phyloP scores from a whole-genome alignment of 1,140 invertebrate genomes.

The Chelonus insularis region DNA sequence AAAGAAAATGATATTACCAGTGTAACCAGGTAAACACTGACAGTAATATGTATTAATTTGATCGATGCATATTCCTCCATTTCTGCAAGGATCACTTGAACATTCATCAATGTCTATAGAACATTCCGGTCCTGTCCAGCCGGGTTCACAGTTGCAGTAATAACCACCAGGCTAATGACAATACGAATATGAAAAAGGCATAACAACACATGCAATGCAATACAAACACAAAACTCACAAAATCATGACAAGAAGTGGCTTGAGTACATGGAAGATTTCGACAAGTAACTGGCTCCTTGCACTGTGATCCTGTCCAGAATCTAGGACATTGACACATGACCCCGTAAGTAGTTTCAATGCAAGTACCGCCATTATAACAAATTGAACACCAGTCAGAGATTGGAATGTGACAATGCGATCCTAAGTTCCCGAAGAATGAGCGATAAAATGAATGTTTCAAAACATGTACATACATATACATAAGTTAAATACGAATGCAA shows the following conservation, averaged over 20 bases:
- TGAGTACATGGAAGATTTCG: slow-evolving; percentile 63
- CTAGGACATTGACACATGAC: slow-evolving; percentile 61
- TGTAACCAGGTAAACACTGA: slow-evolving; percentile 70
- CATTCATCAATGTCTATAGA: slow-evolving; percentile 64
- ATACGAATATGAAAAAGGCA: slow-evolving; percentile 24
- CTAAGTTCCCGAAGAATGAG: slow-evolving; percentile 26
- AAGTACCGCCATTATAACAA: slow-evolving; percentile 67
- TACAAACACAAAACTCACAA: slow-evolving; percentile 54
- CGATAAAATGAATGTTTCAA: not conserved
- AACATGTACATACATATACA: not conserved
- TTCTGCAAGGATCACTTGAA: slow-evolving; percentile 66
- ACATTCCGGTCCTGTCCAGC: slow-evolving; percentile 70
- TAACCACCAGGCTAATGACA: slow-evolving; percentile 63
- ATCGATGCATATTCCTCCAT: slow-evolving; percentile 71
- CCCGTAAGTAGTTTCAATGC: slow-evolving; percentile 61
- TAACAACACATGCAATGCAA: not conserved
- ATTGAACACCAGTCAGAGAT: slow-evolving; percentile 46
- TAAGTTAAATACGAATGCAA: not conserved
- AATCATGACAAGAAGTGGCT: slow-evolving; percentile 63
- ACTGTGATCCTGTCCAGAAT: slow-evolving; percentile 64
- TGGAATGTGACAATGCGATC: slow-evolving; percentile 38
- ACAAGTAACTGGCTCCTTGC: slow-evolving; percentile 58
- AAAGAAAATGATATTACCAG: slow-evolving; percentile 59
- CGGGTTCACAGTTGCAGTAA: slow-evolving; percentile 73
- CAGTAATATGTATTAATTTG: slow-evolving; percentile 67